Conservation (phyloP, 2,797 vertebrate species). For the Crocodylus rhombifer region DNA sequence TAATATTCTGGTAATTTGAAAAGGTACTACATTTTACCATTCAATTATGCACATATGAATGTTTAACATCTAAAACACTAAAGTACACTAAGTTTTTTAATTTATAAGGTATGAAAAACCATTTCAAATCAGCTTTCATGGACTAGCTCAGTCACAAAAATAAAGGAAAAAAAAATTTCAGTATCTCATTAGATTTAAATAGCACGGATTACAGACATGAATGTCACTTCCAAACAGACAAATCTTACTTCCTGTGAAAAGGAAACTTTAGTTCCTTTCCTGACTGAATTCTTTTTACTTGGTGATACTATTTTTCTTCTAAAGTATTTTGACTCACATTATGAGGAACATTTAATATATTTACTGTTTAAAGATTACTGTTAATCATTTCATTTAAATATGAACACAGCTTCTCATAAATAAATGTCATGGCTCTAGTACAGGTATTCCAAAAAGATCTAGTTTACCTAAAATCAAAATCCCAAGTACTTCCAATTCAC, state of each 20-base stretch:
- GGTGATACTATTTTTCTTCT: not conserved
- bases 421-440: not conserved
- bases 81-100: not conserved
- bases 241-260: not conserved
- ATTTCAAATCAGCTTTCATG: not conserved
- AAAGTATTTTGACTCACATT: too few relatives aligned
- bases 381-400: not conserved
- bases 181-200: not conserved
- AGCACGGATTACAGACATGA: not conserved
- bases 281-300: not conserved
- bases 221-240: not conserved
- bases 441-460: not conserved
- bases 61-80: not conserved
- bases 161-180: not conserved
- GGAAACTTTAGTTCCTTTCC: not conserved
- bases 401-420: not conserved
- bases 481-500: not conserved
- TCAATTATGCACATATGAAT: not conserved
- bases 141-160: not conserved
- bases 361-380: not conserved
- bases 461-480: not conserved
- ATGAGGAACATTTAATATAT: too few relatives aligned
- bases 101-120: not conserved
- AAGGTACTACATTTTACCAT: not conserved
- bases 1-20: slow-evolving; percentile 3